Conservation (phyloP, 2,888 invertebrate genomes). For the Orchestes rusci region DNA sequence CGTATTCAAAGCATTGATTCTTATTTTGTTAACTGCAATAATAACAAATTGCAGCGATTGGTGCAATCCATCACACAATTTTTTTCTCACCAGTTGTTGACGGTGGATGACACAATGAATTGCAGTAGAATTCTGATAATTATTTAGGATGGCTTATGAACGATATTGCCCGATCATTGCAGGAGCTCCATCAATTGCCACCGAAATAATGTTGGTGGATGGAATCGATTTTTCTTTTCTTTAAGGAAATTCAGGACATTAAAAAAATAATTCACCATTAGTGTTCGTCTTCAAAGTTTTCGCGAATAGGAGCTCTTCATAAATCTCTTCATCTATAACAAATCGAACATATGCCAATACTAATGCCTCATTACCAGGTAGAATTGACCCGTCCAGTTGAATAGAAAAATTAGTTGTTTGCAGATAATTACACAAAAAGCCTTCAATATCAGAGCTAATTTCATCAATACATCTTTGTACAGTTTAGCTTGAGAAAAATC, state of each 20-base stretch:
- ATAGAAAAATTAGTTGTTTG: slow-evolving; percentile 33
- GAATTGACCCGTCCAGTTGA: slow-evolving; percentile 37
- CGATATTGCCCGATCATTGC: slow-evolving; percentile 2
- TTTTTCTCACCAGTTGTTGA: too few relatives aligned
- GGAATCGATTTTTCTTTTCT: slow-evolving; percentile 1
- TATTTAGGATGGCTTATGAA: background rate
- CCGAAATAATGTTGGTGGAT: too few relatives aligned
- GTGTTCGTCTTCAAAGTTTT: slow-evolving; percentile 9
- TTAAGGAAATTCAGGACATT: background rate
- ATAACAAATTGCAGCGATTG: slow-evolving; percentile 24
- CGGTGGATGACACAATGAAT: slow-evolving; percentile 10
- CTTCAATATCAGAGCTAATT: slow-evolving; percentile 3
- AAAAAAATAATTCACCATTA: slow-evolving; percentile 6
- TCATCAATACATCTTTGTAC: slow-evolving; percentile 2
- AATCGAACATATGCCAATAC: slow-evolving; percentile 35
- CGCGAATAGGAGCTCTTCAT: slow-evolving; percentile 27
- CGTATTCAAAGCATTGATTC: slow-evolving; percentile 10
- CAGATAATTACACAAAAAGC: slow-evolving; percentile 9
- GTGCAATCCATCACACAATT: too few relatives aligned
- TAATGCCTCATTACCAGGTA: slow-evolving; percentile 33
- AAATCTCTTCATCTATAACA: slow-evolving; percentile 43
- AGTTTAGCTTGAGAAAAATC: background rate
- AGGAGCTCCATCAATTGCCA: slow-evolving; percentile 8
- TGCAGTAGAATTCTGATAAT: slow-evolving; percentile 8
- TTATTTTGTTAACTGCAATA: slow-evolving; percentile 22